A percentile compares a stretch with the other conserved stretches of the same genome.
Evolutionary conservation across 2,888 invertebrate species (phyloP).

Genomic region (Watsonalla cultraria): DNA sequence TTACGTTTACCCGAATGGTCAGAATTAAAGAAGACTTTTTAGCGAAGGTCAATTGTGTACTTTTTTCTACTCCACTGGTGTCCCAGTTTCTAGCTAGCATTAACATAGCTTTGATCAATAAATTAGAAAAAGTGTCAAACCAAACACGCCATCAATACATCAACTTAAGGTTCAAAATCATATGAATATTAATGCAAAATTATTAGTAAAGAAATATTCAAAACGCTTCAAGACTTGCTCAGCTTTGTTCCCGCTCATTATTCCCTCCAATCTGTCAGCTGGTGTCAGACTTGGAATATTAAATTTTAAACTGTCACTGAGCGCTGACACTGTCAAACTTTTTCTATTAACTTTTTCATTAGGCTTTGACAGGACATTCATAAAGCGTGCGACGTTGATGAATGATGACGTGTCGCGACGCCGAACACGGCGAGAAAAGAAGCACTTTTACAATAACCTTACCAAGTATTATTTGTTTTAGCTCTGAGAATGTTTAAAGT

Average conservation of each 20-base stretch:
- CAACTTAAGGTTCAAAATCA: not conserved
- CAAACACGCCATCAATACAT: too few species aligned
- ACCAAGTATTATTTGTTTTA: too few species aligned
- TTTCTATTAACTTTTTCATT: conserved; percentile 76
- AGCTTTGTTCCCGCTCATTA: conserved; percentile 23
- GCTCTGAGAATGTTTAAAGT: too few species aligned
- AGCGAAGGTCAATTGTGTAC: too few species aligned
- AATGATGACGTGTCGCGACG: conserved; percentile 31
- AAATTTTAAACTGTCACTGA: conserved; percentile 64
- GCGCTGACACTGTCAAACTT: conserved; percentile 66
- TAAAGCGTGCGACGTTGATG: conserved; percentile 64
- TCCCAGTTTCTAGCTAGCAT: too few species aligned
- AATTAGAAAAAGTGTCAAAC: too few species aligned
- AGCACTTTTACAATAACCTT: not conserved
- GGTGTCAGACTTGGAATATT: conserved; percentile 43
- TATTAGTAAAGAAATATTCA: too few species aligned
- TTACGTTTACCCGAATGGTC: too few species aligned
- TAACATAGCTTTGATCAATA: too few species aligned
- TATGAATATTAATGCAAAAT: not conserved
- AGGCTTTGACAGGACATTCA: conserved; percentile 70
- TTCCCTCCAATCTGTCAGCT: conserved; percentile 24
- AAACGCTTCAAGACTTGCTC: not conserved
- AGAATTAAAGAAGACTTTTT: too few species aligned
- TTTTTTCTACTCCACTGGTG: too few species aligned
- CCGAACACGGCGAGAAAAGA: not conserved